Base-by-base conservation (phyloP, 2,888 invertebrate species). In the Aproaerema taeniolella region DNA sequence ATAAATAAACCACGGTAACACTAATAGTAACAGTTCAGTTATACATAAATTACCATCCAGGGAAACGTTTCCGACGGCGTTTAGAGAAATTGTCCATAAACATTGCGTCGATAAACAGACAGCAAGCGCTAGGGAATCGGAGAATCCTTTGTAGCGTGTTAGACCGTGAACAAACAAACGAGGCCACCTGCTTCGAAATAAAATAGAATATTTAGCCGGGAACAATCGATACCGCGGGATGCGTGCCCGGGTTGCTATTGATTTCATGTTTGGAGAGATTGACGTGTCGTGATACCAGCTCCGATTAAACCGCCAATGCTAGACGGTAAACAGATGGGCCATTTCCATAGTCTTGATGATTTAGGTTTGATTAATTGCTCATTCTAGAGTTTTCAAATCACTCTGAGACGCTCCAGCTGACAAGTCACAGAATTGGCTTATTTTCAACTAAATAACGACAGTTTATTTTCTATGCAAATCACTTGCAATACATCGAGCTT, bases 91-190 rank as follows among this genome's bases (percentile, higher is more conserved):
- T 36, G 42, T 42, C 36, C 28, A 42, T 42, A 38, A 38, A 36
- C 42, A 42, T 31, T 39, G 31, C 16, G 45, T 49, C 52, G 49
- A 61, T 53, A 55, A 52, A 55, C 47, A 53, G 40, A 58, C 50
- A 51, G 39, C 40, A 31, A 41, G 31, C 49, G 45, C 46, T 41
- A 55, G 52, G 39, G 35, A 41, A 42, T 35, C 38, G 42, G 33
- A 32, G 55, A 55, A 56, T 57, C 61, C 58, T 65, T 64, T 64
- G 60, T 56, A 56, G 52, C 55, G 53, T 55, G 50, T 58, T 59
- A 55, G 53, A 55, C 49, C 52, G 57, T 66, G 62, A 66, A 67
- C 67, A 70, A 69, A 71, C 58, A 74, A 73, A 69, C 61, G 58
- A 54, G 61, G 61, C 59, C 72, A 67, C 65, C 66, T 68, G 68